A percentile compares a stretch with the other conserved stretches of the same genome.
phyloP scores from a whole-genome alignment of 92 coral and sea anemone genomes.

The Ricordea florida region DNA sequence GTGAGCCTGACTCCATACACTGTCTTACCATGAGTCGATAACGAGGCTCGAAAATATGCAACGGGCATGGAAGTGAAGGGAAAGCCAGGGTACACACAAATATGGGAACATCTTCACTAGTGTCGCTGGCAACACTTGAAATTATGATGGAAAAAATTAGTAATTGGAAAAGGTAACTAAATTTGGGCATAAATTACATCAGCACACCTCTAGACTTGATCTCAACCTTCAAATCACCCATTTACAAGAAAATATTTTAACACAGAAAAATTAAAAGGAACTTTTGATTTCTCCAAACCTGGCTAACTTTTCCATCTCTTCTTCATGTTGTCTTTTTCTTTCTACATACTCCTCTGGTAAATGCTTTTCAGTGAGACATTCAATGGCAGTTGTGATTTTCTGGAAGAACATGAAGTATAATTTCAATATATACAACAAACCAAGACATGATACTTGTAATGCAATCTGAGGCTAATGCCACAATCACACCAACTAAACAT shows the following conservation, averaged over 20 bases:
- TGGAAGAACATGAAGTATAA: background rate
- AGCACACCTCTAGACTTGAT: too few species aligned
- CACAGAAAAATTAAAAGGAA: background rate
- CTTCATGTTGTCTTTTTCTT: conserved; percentile 69
- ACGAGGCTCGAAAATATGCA: conserved; percentile 96
- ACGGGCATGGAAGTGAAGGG: conserved; percentile 79
- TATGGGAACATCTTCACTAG: conserved; percentile 85
- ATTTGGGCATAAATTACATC: too few species aligned
- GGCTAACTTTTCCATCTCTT: conserved; percentile 84
- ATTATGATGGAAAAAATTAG: background rate
- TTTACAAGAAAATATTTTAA: too few species aligned
- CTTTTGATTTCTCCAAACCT: conserved; percentile 46
- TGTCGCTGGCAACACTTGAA: conserved; percentile 84
- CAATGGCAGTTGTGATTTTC: conserved; percentile 74
- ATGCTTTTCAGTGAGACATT: conserved; percentile 49
- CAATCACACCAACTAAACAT: too few species aligned
- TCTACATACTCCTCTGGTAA: conserved; percentile 71
- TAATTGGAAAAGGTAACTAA: background rate
- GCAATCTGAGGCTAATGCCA: too few species aligned
- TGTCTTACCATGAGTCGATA: conserved; percentile 95
- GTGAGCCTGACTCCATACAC: conserved; percentile 94
- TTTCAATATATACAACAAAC: background rate
- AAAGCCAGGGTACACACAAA: conserved; percentile 95
- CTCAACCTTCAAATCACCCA: too few species aligned
- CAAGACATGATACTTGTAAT: background rate